phyloP scores from a whole-genome alignment of 2,888 invertebrate species.

The Carpatolechia fugitivella region DNA sequence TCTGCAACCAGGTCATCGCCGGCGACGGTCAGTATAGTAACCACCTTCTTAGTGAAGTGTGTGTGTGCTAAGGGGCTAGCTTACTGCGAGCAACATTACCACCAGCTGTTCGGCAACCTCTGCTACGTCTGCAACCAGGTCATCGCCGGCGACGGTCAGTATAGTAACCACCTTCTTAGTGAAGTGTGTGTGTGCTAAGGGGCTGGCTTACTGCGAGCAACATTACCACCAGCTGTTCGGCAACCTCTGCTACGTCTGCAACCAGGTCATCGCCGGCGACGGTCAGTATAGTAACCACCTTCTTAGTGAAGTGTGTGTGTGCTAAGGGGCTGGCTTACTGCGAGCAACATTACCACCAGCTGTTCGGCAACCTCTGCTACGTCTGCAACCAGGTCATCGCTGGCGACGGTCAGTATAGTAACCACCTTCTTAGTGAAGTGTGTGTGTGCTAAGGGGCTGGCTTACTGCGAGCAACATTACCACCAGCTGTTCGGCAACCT shows the following conservation, averaged over 20 bases:
- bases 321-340: conserved; percentile 99
- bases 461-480: conserved; percentile 99
- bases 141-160: conserved; percentile 96
- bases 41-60: too few relatives aligned
- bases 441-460: conserved; percentile 98
- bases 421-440: too few relatives aligned
- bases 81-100: conserved; percentile 99
- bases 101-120: conserved; percentile 98
- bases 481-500: conserved; percentile 99
- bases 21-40: conserved; percentile 89
- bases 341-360: conserved; percentile 98
- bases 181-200: too few relatives aligned
- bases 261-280: conserved; percentile 98
- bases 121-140: conserved; percentile 99
- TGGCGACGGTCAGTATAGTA: conserved; percentile 95
- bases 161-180: too few relatives aligned
- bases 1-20: conserved; percentile 98
- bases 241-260: conserved; percentile 98
- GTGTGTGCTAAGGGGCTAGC: conserved; percentile 99
- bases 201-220: conserved; percentile 98
- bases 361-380: conserved; percentile 99
- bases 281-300: too few relatives aligned
- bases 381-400: conserved; percentile 99
- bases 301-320: too few relatives aligned
- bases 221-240: conserved; percentile 99